Conservation (phyloP, 2,113 vertebrate species). For the Chrysemys picta region DNA sequence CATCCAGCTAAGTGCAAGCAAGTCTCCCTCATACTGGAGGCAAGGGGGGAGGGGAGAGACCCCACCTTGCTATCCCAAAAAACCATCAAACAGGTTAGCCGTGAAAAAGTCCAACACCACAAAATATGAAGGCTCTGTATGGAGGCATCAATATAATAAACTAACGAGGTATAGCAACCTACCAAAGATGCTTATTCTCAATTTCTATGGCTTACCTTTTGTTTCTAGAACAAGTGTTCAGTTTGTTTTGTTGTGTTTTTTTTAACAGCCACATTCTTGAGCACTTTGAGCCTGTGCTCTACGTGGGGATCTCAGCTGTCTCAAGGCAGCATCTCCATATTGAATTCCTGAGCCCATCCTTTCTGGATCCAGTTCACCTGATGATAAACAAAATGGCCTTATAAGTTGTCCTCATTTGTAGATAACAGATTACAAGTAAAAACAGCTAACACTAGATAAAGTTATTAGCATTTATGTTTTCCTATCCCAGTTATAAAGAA, state of each 20-base stretch:
- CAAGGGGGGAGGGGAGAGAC: not conserved
- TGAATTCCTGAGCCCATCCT: conserved; percentile 86
- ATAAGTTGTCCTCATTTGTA: not conserved
- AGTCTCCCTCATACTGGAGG: not conserved
- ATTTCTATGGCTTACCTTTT: conserved; percentile 59
- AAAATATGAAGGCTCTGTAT: not conserved
- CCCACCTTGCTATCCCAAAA: not conserved
- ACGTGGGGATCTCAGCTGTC: conserved; percentile 82
- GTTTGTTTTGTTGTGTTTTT: not conserved
- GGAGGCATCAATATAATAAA: not conserved
- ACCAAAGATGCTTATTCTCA: not conserved
- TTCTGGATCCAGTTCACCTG: conserved; percentile 85
- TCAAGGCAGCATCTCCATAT: conserved; percentile 84
- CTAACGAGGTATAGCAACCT: not conserved
- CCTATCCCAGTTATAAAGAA: not conserved
- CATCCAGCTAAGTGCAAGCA: not conserved
- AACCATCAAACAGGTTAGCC: not conserved
- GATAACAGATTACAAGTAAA: not conserved
- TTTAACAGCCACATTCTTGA: conserved; percentile 85
- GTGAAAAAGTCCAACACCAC: not conserved
- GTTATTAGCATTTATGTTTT: not conserved
- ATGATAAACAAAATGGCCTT: conserved; percentile 32
- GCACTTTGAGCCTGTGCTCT: conserved; percentile 79
- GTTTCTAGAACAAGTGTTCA: conserved; percentile 41
- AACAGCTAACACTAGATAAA: not conserved